Evolutionary conservation across 2,797 vertebrate species (phyloP).

Genomic region (Spea hammondii): DNA sequence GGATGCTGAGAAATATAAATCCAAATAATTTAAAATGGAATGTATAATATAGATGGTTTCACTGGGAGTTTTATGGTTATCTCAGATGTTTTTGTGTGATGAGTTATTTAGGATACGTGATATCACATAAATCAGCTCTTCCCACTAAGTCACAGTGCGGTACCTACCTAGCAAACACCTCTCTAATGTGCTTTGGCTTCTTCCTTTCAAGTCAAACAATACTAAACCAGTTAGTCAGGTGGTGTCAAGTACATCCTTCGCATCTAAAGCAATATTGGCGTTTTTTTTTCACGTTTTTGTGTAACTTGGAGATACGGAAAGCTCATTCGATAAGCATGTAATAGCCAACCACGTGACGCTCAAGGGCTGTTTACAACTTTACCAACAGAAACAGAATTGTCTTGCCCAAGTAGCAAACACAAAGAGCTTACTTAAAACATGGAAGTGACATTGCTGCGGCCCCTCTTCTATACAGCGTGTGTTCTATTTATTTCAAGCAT

Average conservation of each 20-base stretch:
- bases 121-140: no score
- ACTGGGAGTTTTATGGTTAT: no score
- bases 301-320: background rate
- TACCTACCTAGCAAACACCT: no score
- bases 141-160: no score
- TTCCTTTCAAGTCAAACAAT: background rate
- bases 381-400: slow-evolving; percentile 37
- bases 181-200: background rate
- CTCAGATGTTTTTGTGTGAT: no score
- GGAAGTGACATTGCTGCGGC: slow-evolving; percentile 23
- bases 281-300: background rate
- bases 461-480: slow-evolving; percentile 26
- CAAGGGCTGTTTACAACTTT: slow-evolving; percentile 18
- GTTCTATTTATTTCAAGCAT: slow-evolving; percentile 5
- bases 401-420: background rate
- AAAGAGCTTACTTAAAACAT: slow-evolving; percentile 29
- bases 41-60: no score
- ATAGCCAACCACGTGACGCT: slow-evolving; percentile 30
- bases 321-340: background rate
- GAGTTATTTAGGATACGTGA: no score
- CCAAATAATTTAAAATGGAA: no score
- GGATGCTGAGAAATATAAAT: no score
- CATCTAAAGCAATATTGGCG: background rate
- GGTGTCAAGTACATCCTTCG: background rate
- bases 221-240: background rate